Evolutionary conservation across 2,888 invertebrate genomes (phyloP), one percentile per base, ranked within the genome.

Genomic region (Panopea generosa): DNA sequence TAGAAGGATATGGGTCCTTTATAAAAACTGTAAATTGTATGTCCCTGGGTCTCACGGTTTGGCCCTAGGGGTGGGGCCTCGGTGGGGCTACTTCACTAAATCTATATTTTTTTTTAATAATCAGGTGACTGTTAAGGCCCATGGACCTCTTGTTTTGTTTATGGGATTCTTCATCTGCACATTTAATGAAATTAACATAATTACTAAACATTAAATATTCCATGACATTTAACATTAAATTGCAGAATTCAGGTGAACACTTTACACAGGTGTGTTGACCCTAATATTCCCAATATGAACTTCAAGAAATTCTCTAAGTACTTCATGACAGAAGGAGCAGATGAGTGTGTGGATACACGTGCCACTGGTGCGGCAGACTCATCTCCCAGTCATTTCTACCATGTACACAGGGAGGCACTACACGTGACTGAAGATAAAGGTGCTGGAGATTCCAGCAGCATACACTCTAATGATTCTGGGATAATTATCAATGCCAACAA

Each of bases 241-340:
- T 86, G 18, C 86, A 93, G 93, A 85, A 93, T 93, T 60, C 91
- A 93, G 71, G 83, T 92, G 16, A 90, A 91, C 67, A 87, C 89
- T 45, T 84, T 84, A 2, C 89, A 89, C 6, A 85, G 89, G 63
- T 95, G 96, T 56, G 97, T 97, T 0, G 97, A 97, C 91, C 95
- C 96, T 0, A 94, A 96, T n/a, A 96, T 97, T 27, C 86, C 88
- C 24, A 85, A 87, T 60, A 85, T 89, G 84, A 80, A 89, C 70
- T 86, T 89, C 67, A 84, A 86, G 29, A 83, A 84, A 43, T 88
- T 88, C 56, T 77, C 84, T 40, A 70, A 53, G 22, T 83, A 83
- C 61, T 87, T 87, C 53, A 70, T 63, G 14, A 11, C 63, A n/a
- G 62, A 57, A 18, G 53, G 29, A 18, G 60, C 22, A 53, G 24